Evolutionary conservation across 2,797 vertebrate species (phyloP), one percentile per base, ranked within the genome.

Genomic region (Salarias fasciatus): DNA sequence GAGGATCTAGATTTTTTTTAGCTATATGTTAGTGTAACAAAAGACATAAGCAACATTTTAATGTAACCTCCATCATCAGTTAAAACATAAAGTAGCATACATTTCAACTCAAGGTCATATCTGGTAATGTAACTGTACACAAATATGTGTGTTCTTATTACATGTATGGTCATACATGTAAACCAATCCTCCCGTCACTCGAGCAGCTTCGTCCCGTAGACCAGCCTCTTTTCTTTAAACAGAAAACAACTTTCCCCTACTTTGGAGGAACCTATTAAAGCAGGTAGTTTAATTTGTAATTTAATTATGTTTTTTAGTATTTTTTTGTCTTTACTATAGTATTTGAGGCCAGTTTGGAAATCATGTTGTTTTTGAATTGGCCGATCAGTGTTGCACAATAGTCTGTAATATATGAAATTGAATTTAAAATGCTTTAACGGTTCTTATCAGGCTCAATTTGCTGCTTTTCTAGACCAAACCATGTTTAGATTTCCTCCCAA

Each of bases 11-110:
- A n/a, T n/a, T n/a, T n/a, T n/a, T n/a, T n/a, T n/a, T n/a, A n/a
- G n/a, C n/a, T n/a, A n/a, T n/a, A n/a, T n/a, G n/a, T n/a, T 51
- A 45, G 62, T 50, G n/a, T 24, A 51, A 69, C 53, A 62, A 47
- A 47, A 6, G 57, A 61, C 63, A 73, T 55, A 63, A 69, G 57
- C 60, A 77, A 64, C 62, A 63, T 77, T 52, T 74, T 55, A 74
- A 44, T 55, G 47, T 66, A 37, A 58, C 11, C 11, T 18, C 51
- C 11, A 61, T 69, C 58, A 68, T 56, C 18, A 44, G 60, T 33
- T 56, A n/a, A 31, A 72, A 42, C 53, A 72, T 29, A 57, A 29
- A 69, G 50, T 8, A 41, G 11, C 29, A 60, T 12, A 76, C 28
- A 57, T 72, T 15, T 65, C 41, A 49, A 31, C 28, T 24, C 24